These are phyloP conservation scores for Oryzaephilus surinamensis DNA, from an alignment of 1,140 invertebrate species.

Conservation along the genomic window DNA sequence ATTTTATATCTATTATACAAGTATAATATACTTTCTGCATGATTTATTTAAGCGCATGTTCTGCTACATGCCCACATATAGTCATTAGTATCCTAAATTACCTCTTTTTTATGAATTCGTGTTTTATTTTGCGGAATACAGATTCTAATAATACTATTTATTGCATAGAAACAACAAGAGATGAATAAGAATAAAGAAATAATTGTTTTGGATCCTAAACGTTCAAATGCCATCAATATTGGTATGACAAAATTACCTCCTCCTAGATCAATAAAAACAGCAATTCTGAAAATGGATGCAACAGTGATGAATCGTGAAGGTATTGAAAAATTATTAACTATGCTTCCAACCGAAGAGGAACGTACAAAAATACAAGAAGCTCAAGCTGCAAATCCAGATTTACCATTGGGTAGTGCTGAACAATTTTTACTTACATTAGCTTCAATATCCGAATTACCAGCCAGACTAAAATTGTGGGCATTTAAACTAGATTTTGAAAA, in stretches of 20 bases:
- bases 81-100: neutral
- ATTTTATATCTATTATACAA: too few relatives aligned
- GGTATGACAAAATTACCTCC: constrained; percentile 98
- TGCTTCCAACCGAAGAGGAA: constrained; percentile 97
- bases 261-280: constrained; percentile 92
- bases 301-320: constrained; percentile 97
- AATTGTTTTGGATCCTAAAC: constrained; percentile 91
- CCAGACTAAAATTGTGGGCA: constrained; percentile 92
- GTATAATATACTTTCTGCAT: too few relatives aligned
- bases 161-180: constrained; percentile 77
- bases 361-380: constrained; percentile 93
- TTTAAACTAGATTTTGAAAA: constrained; percentile 98
- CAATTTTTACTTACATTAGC: constrained; percentile 93
- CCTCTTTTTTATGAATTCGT: neutral
- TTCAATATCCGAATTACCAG: constrained; percentile 90
- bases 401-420: constrained; percentile 93
- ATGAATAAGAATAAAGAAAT: constrained; percentile 91
- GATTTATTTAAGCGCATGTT: too few relatives aligned
- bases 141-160: neutral
- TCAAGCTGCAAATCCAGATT: constrained; percentile 81
- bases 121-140: neutral
- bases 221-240: constrained; percentile 99
- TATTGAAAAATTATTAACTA: constrained; percentile 94
- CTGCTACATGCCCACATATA: neutral
- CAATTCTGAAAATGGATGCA: constrained; percentile 98